Evolutionary conservation across 2,888 invertebrate genomes (phyloP).

Genomic region (Luffia ferchaultella): DNA sequence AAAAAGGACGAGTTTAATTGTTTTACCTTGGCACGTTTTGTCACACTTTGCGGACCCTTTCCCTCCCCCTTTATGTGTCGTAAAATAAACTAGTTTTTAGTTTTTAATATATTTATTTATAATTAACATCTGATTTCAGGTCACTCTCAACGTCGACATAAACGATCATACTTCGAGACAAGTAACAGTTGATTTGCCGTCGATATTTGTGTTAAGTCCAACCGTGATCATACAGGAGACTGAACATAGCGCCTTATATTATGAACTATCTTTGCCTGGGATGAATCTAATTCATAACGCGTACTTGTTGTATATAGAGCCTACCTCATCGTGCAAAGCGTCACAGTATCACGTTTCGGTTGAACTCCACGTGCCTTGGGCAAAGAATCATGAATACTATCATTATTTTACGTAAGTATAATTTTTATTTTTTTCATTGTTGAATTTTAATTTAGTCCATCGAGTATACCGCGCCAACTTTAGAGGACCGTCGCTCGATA

Average conservation of each 20-base stretch:
- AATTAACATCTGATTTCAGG: conserved; percentile 51
- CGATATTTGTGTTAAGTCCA: conserved; percentile 30
- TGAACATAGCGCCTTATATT: conserved; percentile 63
- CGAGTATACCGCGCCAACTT: too few relatives aligned
- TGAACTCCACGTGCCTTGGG: conserved; percentile 73
- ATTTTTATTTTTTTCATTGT: too few relatives aligned
- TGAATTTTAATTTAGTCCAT: too few relatives aligned
- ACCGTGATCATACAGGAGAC: conserved; percentile 59
- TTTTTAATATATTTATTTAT: too few relatives aligned
- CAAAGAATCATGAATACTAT: conserved; percentile 65
- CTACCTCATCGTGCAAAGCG: conserved; percentile 45
- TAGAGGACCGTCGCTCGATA: too few relatives aligned
- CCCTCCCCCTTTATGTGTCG: too few relatives aligned
- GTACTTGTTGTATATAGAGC: conserved; percentile 66
- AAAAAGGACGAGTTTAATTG: too few relatives aligned
- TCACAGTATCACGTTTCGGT: conserved; percentile 64
- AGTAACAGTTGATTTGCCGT: conserved; percentile 41
- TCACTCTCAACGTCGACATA: conserved; percentile 70
- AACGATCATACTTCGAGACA: conserved; percentile 54
- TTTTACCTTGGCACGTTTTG: too few relatives aligned
- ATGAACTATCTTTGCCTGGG: conserved; percentile 65
- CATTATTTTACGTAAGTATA: conserved; percentile 70
- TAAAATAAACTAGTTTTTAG: not conserved
- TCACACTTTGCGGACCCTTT: too few relatives aligned
- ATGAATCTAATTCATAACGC: conserved; percentile 69